Evolutionary conservation across 2,797 vertebrate species (phyloP).

Genomic region (Loris lydekkerianus): DNA sequence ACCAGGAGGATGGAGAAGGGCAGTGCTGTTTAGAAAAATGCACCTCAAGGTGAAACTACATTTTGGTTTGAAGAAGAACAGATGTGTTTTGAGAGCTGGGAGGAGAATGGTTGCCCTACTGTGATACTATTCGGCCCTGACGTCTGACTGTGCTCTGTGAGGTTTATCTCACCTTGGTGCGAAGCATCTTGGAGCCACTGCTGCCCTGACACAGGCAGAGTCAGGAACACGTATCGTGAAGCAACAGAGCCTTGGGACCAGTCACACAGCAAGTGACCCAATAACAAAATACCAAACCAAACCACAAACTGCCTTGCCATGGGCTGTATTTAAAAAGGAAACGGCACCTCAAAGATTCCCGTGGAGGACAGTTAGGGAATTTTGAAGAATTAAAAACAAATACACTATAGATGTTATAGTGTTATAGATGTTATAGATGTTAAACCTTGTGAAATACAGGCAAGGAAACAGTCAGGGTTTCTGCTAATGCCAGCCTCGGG

Average conservation of each 20-base stretch:
- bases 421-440: not conserved
- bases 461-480: not conserved
- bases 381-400: conserved; percentile 65
- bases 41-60: not conserved
- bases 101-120: rapidly evolving
- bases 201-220: not conserved
- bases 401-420: not conserved
- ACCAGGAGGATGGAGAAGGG: rapidly evolving
- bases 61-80: not conserved
- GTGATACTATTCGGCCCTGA: not conserved
- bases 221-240: not conserved
- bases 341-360: not conserved
- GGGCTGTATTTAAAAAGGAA: conserved; percentile 46
- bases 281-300: not conserved
- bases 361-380: not conserved
- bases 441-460: not conserved
- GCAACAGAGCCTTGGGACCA: not conserved
- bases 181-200: not conserved
- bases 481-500: not conserved
- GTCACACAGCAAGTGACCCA: not conserved
- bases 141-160: not conserved
- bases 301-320: not conserved
- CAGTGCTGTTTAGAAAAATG: too few species aligned
- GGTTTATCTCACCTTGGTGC: rapidly evolving
- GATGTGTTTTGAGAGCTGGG: not conserved